A percentile compares a stretch with the other conserved stretches of the same genome.
phyloP scores from a whole-genome alignment of 2,797 vertebrate species.

The Halcyon badia region DNA sequence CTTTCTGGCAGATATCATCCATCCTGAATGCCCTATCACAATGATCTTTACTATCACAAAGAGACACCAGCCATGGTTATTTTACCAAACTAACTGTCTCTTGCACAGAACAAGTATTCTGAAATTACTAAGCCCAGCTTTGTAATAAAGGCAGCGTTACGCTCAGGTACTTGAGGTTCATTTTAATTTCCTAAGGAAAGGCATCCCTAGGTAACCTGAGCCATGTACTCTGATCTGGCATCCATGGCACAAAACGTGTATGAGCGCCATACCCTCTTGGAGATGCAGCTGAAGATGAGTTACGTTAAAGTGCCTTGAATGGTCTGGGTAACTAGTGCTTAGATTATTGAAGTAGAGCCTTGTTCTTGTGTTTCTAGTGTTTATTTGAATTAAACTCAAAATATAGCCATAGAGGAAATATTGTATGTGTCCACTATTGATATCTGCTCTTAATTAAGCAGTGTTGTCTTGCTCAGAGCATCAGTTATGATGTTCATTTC shows the following conservation, averaged over 20 bases:
- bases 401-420: neutral
- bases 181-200: neutral
- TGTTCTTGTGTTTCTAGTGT: neutral
- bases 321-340: neutral
- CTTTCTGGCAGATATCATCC: neutral
- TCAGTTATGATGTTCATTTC: neutral
- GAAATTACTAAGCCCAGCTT: neutral
- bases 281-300: neutral
- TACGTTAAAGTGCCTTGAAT: neutral
- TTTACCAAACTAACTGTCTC: neutral
- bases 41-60: neutral
- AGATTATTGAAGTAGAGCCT: neutral
- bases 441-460: neutral
- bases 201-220: neutral
- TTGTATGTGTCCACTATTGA: neutral
- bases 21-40: neutral
- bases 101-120: neutral
- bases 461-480: neutral
- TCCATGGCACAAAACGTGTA: neutral
- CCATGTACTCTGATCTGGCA: neutral
- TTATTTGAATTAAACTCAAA: neutral
- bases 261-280: neutral
- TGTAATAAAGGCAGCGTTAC: neutral
- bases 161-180: neutral
- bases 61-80: neutral